Conservation (phyloP, 2,888 invertebrate genomes). For the Eutolmus rufibarbis region DNA sequence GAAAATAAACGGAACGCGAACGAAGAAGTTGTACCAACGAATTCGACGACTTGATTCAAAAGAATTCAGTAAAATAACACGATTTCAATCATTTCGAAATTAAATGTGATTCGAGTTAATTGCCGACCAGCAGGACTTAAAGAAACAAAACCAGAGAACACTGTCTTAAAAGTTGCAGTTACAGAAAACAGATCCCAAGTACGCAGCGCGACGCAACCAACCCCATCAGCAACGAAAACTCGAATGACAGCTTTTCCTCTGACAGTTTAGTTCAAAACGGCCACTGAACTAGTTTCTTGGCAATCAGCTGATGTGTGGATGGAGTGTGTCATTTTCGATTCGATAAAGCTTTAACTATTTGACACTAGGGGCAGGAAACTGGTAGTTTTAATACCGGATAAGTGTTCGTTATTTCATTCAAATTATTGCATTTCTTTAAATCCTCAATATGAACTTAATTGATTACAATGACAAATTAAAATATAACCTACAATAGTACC, state of each 20-base stretch:
- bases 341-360: background rate
- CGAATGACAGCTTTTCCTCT: conserved; percentile 2
- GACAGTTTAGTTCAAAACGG: background rate
- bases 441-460: background rate
- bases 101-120: background rate
- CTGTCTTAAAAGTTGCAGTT: background rate
- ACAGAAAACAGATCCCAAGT: background rate
- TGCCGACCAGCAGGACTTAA: background rate
- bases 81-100: background rate
- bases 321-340: background rate
- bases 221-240: background rate
- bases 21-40: background rate
- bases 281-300: background rate
- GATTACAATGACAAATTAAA: too few relatives aligned
- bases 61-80: background rate
- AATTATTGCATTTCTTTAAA: background rate
- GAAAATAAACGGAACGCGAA: background rate
- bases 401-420: background rate
- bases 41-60: background rate
- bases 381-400: background rate
- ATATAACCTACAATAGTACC: too few relatives aligned
- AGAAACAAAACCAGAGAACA: background rate
- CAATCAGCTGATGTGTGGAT: conserved; percentile 9
- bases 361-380: background rate
- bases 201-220: background rate